phyloP scores from a whole-genome alignment of 2,797 vertebrate genomes.

The Natrix natrix region DNA sequence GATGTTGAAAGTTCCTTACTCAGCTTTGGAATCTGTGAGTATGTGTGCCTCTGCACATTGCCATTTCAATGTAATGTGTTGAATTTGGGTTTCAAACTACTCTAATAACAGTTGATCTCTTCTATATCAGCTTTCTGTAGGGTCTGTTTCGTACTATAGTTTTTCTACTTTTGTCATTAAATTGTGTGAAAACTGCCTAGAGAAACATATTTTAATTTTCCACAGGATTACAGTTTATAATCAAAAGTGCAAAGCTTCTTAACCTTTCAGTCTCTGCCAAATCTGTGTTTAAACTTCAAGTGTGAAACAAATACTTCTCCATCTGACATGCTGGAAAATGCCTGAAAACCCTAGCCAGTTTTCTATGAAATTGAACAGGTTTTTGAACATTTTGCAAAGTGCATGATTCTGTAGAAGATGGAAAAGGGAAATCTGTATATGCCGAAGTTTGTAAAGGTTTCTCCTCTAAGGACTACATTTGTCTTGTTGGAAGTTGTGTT shows the following conservation, averaged over 20 bases:
- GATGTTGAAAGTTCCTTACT: neutral
- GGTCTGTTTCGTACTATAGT: neutral
- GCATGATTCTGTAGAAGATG: neutral
- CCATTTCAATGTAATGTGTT: neutral
- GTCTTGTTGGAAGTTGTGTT: neutral
- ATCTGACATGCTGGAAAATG: neutral
- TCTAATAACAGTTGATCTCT: neutral
- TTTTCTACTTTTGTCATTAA: neutral
- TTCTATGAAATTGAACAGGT: neutral
- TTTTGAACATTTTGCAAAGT: neutral
- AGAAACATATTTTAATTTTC: neutral
- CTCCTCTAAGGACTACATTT: neutral
- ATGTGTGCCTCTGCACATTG: neutral
- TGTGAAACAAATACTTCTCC: conserved; percentile 17
- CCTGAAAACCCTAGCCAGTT: neutral
- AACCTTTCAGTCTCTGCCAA: conserved; percentile 14
- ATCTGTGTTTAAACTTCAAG: conserved; percentile 27
- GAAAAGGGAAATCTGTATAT: neutral
- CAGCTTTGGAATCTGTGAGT: neutral
- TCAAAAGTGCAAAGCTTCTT: conserved; percentile 19
- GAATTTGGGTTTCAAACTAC: neutral
- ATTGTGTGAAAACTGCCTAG: neutral
- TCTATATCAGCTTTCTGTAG: neutral
- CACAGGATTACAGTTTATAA: neutral
- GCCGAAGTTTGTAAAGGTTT: neutral